A percentile compares a stretch with the other conserved stretches of the same genome.
phyloP scores from a whole-genome alignment of 1,140 invertebrate species.

The Lasioglossum baleicum region DNA sequence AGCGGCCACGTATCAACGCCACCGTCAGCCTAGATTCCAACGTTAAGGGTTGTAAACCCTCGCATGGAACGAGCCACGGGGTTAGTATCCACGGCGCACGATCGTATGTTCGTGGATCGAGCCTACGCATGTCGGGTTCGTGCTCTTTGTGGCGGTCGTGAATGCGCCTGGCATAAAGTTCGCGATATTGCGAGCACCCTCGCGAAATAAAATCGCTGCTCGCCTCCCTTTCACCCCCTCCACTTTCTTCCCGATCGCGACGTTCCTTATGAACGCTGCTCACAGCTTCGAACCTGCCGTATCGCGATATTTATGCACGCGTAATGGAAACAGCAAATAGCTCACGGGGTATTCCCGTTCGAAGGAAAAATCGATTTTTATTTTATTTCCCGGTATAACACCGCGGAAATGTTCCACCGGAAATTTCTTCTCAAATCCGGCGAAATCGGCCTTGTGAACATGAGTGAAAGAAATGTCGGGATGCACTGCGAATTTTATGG shows the following conservation, averaged over 20 bases:
- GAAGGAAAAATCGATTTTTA: too few relatives aligned
- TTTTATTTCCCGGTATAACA: too few relatives aligned
- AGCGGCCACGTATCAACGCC: neutral
- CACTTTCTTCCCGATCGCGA: neutral
- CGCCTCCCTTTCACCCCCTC: too few relatives aligned
- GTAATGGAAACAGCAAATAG: too few relatives aligned
- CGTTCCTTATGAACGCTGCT: neutral
- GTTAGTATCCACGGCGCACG: neutral
- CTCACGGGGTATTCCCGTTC: too few relatives aligned
- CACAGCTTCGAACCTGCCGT: too few relatives aligned
- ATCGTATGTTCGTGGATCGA: neutral
- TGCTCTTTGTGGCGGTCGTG: conserved; percentile 13
- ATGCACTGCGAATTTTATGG: too few relatives aligned
- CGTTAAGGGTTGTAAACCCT: conserved; percentile 13
- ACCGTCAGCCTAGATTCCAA: neutral
- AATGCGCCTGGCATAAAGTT: conserved; percentile 24
- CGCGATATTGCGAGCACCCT: conserved; percentile 25
- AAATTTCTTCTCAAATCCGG: too few relatives aligned
- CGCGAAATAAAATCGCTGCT: conserved; percentile 22
- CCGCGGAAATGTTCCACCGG: too few relatives aligned
- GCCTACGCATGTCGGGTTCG: neutral
- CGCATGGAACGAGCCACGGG: neutral
- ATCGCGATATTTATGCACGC: too few relatives aligned
- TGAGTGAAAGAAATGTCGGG: too few relatives aligned
- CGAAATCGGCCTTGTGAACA: too few relatives aligned